A percentile compares a stretch with the other conserved stretches of the same genome.
Conservation (phyloP, 1,140 invertebrate genomes). For the Catajapyx aquilonaris region DNA sequence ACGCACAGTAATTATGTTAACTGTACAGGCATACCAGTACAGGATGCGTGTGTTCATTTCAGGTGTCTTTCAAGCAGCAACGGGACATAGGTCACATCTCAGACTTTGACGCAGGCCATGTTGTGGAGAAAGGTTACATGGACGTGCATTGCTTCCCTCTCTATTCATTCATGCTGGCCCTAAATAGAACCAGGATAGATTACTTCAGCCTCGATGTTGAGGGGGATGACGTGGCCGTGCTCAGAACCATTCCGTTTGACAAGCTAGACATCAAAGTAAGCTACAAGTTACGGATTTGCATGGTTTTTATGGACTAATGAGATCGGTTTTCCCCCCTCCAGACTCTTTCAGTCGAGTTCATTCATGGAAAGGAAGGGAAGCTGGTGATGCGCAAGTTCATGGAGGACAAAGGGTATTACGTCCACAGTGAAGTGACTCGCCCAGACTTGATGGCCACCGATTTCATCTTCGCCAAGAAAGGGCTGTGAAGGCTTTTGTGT, state of each 20-base stretch:
- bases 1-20: too few species aligned
- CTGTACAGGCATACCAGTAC: too few species aligned
- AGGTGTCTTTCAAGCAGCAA: slow-evolving; percentile 21
- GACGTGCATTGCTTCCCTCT: slow-evolving; percentile 30
- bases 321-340: too few species aligned
- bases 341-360: slow-evolving; percentile 22
- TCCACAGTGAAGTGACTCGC: too few species aligned
- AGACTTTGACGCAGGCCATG: slow-evolving; percentile 9
- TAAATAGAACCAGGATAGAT: too few species aligned
- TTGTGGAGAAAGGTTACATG: slow-evolving; percentile 13
- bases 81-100: slow-evolving; percentile 19
- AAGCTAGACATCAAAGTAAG: too few species aligned
- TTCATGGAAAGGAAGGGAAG: slow-evolving; percentile 18
- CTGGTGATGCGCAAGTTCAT: slow-evolving; percentile 18
- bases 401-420: slow-evolving; percentile 19
- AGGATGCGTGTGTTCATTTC: slow-evolving; percentile 9
- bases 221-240: slow-evolving; percentile 28
- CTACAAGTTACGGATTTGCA: slow-evolving; percentile 31
- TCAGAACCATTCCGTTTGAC: too few species aligned
- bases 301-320: too few species aligned
- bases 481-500: too few species aligned
- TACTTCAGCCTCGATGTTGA: too few species aligned
- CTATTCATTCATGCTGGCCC: slow-evolving; percentile 23
- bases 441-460: slow-evolving; percentile 22
- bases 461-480: slow-evolving; percentile 23